Conservation (phyloP, 2,888 invertebrate species). For the Leptinotarsa rubiginosa region DNA sequence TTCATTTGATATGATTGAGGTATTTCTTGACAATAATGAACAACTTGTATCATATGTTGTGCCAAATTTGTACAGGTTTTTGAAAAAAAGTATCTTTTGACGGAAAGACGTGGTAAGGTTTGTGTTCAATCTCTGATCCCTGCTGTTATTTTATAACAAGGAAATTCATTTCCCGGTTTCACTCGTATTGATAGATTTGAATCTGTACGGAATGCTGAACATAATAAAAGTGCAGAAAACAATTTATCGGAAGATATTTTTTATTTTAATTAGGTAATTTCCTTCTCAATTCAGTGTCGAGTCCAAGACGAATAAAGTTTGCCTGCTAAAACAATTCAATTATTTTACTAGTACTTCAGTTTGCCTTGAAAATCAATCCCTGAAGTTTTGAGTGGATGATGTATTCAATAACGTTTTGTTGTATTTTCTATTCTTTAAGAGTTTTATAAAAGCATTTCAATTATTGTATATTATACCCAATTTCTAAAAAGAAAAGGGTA, state of each 20-base stretch:
- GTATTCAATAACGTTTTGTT: too few relatives aligned
- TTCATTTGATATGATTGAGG: slow-evolving; percentile 2
- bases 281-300: background rate
- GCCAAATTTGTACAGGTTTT: slow-evolving; percentile 25
- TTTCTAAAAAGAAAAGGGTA: too few relatives aligned
- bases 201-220: background rate
- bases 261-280: slow-evolving; percentile 11
- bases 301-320: too few relatives aligned
- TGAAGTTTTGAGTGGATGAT: too few relatives aligned
- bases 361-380: too few relatives aligned
- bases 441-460: too few relatives aligned
- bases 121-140: background rate
- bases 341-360: too few relatives aligned
- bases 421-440: too few relatives aligned
- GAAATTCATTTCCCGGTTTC: background rate
- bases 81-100: background rate
- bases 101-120: background rate
- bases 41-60: slow-evolving; percentile 17
- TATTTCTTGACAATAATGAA: slow-evolving; percentile 25
- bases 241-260: slow-evolving; percentile 4
- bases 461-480: too few relatives aligned
- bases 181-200: background rate
- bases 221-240: too few relatives aligned
- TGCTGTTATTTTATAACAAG: background rate
- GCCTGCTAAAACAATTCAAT: too few relatives aligned